Evolutionary conservation across 1,140 invertebrate genomes (phyloP).

Genomic region (Calycopis cecrops): DNA sequence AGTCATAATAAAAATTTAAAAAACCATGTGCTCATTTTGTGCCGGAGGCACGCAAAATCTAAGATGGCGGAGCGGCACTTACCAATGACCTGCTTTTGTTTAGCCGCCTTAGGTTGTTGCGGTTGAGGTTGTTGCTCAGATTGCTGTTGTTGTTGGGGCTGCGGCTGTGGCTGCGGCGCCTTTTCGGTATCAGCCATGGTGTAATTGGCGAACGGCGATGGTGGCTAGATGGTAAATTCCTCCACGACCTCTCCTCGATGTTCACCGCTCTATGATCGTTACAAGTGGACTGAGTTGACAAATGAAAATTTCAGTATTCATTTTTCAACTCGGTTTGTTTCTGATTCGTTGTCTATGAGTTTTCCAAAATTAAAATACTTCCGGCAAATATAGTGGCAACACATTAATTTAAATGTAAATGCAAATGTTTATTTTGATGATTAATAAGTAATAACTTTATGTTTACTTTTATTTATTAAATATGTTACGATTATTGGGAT

Average conservation of each 20-base stretch:
- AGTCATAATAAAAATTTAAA: slow-evolving; percentile 19
- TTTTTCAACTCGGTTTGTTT: slow-evolving; percentile 19
- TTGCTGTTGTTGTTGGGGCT: slow-evolving; percentile 52
- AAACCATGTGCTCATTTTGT: slow-evolving; percentile 60
- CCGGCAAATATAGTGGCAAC: slow-evolving; percentile 10
- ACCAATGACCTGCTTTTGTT: slow-evolving; percentile 74
- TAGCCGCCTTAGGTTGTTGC: slow-evolving; percentile 62
- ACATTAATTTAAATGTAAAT: slow-evolving; percentile 2
- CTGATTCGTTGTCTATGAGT: slow-evolving; percentile 8
- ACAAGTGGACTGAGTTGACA: slow-evolving; percentile 41
- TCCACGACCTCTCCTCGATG: slow-evolving; percentile 74
- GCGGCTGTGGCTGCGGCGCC: slow-evolving; percentile 70
- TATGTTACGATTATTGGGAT: no score
- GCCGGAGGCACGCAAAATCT: slow-evolving; percentile 53
- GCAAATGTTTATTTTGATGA: background rate
- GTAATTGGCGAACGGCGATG: slow-evolving; percentile 75
- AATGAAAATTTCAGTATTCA: slow-evolving; percentile 1
- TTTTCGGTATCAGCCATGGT: slow-evolving; percentile 76
- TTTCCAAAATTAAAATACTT: slow-evolving; percentile 21
- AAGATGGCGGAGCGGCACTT: slow-evolving; percentile 67
- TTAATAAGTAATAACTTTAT: no score
- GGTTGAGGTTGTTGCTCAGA: slow-evolving; percentile 54
- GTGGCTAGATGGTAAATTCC: slow-evolving; percentile 75
- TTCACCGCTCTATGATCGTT: slow-evolving; percentile 63
- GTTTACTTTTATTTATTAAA: no score